phyloP scores from a whole-genome alignment of 2,113 vertebrate genomes.

The Osmerus eperlanus region DNA sequence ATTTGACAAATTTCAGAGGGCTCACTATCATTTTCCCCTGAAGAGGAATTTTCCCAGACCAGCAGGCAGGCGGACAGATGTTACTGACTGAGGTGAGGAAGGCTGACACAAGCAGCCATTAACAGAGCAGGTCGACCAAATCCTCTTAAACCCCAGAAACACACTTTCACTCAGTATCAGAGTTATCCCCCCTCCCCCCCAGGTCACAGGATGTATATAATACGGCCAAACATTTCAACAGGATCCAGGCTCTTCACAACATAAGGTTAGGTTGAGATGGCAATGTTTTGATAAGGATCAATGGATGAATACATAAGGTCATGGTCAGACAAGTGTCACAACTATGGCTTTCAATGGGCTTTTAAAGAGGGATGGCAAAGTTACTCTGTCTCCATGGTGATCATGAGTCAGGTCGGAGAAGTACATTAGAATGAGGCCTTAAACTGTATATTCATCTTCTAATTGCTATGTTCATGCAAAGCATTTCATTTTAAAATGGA shows the following conservation, averaged over 20 bases:
- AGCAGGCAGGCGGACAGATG: background rate
- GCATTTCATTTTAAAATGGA: background rate
- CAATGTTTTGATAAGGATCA: background rate
- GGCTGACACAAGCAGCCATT: slow-evolving; percentile 15
- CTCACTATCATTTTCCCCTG: background rate
- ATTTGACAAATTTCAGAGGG: slow-evolving; percentile 3
- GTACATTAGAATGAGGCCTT: background rate
- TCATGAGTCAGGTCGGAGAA: slow-evolving; percentile 24
- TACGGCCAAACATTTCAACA: background rate
- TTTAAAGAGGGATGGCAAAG: slow-evolving; percentile 11
- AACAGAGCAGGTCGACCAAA: slow-evolving; percentile 32
- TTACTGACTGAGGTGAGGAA: slow-evolving; percentile 21
- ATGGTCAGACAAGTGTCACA: no score
- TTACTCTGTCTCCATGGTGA: slow-evolving; percentile 44
- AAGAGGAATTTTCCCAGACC: background rate
- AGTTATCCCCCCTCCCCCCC: slow-evolving; percentile 29
- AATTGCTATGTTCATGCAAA: background rate
- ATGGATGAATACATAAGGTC: no score
- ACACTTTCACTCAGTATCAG: slow-evolving; percentile 19
- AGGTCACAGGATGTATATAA: slow-evolving; percentile 5
- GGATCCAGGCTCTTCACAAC: background rate
- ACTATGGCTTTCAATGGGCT: no score
- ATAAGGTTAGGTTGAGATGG: background rate
- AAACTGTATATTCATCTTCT: background rate
- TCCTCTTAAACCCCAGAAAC: slow-evolving; percentile 49